Evolutionary conservation across 2,113 vertebrate genomes (phyloP).

Genomic region (Strix aluco): DNA sequence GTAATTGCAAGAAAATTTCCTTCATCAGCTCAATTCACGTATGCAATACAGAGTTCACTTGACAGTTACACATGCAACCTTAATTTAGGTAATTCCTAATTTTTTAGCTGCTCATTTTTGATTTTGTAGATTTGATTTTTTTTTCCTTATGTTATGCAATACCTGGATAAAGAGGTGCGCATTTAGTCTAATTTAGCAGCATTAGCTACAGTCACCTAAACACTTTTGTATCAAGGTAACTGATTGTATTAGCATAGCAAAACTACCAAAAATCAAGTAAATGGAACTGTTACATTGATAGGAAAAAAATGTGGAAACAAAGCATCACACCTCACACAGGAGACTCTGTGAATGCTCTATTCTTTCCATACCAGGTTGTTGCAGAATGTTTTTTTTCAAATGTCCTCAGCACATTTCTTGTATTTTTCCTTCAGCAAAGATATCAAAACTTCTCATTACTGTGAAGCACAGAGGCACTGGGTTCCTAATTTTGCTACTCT

Average conservation of each 20-base stretch:
- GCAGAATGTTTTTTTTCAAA: not conserved
- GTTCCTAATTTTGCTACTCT: not conserved
- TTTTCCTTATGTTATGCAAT: not conserved
- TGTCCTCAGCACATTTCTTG: not conserved
- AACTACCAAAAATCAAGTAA: not conserved
- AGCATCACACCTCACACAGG: not conserved
- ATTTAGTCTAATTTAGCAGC: not conserved
- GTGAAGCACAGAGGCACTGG: not conserved
- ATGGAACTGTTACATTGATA: not conserved
- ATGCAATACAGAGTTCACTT: not conserved
- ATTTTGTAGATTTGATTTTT: not conserved
- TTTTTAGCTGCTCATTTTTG: not conserved
- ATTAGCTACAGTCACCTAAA: not conserved
- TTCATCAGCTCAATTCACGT: not conserved
- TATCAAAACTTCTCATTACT: not conserved
- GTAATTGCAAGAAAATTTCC: conserved; percentile 1
- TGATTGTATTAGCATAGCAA: not conserved
- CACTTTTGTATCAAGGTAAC: not conserved
- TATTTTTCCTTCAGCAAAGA: not conserved
- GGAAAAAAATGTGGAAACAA: not conserved
- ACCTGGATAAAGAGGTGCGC: not conserved
- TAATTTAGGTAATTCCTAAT: not conserved
- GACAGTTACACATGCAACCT: not conserved
- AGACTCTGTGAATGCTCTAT: not conserved
- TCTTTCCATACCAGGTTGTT: too few species aligned